These are phyloP conservation scores for Natrix natrix DNA, from an alignment of 2,797 vertebrate genomes.

Conservation along the genomic window DNA sequence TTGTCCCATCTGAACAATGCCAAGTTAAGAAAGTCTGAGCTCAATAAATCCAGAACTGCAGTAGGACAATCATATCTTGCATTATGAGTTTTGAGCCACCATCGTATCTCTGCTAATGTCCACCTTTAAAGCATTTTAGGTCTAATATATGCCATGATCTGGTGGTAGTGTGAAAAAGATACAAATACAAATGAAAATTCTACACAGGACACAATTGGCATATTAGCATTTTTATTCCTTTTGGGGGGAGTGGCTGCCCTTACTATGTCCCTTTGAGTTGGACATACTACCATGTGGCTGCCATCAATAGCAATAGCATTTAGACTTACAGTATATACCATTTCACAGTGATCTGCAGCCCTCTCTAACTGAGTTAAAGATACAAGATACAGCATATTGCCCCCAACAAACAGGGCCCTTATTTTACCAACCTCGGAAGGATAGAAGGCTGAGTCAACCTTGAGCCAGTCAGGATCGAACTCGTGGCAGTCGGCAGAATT, in stretches of 20 bases:
- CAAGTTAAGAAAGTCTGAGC: not conserved
- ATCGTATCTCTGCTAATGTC: not conserved
- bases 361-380: not conserved
- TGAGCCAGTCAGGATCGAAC: not conserved
- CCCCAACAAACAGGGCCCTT: not conserved
- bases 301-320: conserved; percentile 16
- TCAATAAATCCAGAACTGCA: not conserved
- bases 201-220: conserved; percentile 41
- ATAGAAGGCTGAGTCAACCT: not conserved
- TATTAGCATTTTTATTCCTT: conserved; percentile 29
- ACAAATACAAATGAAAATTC: conserved; percentile 15
- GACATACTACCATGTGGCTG: conserved; percentile 36
- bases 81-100: not conserved
- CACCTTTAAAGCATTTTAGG: not conserved
- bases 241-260: not conserved
- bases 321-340: not conserved
- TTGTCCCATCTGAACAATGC: not conserved
- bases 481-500: not conserved
- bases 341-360: not conserved
- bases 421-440: not conserved
- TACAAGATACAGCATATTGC: too few relatives aligned
- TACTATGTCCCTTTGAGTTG: conserved; percentile 49
- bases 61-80: not conserved
- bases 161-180: not conserved
- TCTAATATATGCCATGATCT: not conserved